Evolutionary conservation across 2,888 invertebrate species (phyloP).

Genomic region (Merodon equestris): DNA sequence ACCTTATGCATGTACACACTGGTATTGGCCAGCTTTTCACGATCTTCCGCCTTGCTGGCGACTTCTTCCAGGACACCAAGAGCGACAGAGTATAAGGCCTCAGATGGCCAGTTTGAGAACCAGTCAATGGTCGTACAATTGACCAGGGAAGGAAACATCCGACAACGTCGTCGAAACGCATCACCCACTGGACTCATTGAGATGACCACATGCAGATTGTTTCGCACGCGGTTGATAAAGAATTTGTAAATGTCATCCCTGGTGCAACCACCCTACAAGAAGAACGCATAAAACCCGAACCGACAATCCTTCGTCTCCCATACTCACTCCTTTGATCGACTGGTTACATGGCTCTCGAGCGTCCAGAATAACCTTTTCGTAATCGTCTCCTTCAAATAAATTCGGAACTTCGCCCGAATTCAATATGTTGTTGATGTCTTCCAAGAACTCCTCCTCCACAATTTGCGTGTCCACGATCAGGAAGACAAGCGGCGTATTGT

Average conservation of each 20-base stretch:
- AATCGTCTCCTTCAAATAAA: conserved; percentile 92
- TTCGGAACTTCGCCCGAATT: conserved; percentile 97
- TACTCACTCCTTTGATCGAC: conserved; percentile 82
- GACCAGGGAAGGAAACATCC: conserved; percentile 96
- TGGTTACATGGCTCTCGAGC: conserved; percentile 86
- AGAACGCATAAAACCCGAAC: neutral
- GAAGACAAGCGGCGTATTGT: conserved; percentile 88
- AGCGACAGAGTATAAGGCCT: conserved; percentile 91
- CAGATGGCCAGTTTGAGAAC: conserved; percentile 95
- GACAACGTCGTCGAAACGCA: conserved; percentile 90
- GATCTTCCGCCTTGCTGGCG: conserved; percentile 80
- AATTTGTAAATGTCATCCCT: conserved; percentile 91
- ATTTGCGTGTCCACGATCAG: conserved; percentile 95
- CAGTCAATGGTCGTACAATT: conserved; percentile 97
- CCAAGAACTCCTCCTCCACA: conserved; percentile 92
- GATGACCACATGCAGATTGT: conserved; percentile 90
- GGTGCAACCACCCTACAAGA: conserved; percentile 79
- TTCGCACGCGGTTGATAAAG: conserved; percentile 90
- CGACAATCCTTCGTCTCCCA: too few relatives aligned
- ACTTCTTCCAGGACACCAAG: conserved; percentile 84
- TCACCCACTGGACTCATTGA: conserved; percentile 96
- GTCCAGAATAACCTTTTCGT: conserved; percentile 89
- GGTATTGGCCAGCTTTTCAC: conserved; percentile 81
- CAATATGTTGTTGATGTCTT: conserved; percentile 94
- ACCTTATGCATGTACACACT: conserved; percentile 87